Base-by-base conservation (phyloP, 1,140 invertebrate genomes). In the Camponotus vicinus region DNA sequence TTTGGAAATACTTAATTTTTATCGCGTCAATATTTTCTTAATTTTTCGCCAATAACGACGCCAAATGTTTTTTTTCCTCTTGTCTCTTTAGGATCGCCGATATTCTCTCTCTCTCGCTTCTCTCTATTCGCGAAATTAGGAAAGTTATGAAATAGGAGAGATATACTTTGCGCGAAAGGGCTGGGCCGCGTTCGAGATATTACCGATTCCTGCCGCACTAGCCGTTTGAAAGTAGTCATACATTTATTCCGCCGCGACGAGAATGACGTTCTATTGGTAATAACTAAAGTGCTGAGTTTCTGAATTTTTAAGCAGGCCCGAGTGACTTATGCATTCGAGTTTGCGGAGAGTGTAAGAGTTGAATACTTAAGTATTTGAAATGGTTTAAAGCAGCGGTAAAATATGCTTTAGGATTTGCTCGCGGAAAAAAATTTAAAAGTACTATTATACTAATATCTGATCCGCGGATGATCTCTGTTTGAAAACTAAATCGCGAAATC, bases 111-210 rank as follows among this genome's bases (percentile, higher is more conserved):
- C 79, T 69, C 55, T 45, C 45, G 11, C 49, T 52, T 8, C 49
- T n/a, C 37, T 52, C 67, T 32, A 57, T 57, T 63, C 79, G 40
- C 69, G 79, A 75, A 83, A 83, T 83, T 83, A 57, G 55, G 69
- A 83, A 83, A 83, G 79, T 83, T 83, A 83, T 83, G 79, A 83
- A 83, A 83, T 83, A 83, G 79, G 79, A 83, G 79, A 75, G 79
- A 83, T 71, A 75, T 83, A 83, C 67, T 83, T 83, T 49, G 32
- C 0, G 34, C 21, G 55, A 45, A 21, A 8, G 6, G 77, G 64
- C 55, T 5, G 40, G 67, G 15, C 40, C 3, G 15, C 69, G 49
- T 69, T 34, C 79, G 37, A 2, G 79, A 75, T 83, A 83, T 83
- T 83, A 83, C 69, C n/a, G 79, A 83, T 83, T 83, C 79, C 61